phyloP scores from a whole-genome alignment of 2,113 vertebrate species.

The Sylvia atricapilla region DNA sequence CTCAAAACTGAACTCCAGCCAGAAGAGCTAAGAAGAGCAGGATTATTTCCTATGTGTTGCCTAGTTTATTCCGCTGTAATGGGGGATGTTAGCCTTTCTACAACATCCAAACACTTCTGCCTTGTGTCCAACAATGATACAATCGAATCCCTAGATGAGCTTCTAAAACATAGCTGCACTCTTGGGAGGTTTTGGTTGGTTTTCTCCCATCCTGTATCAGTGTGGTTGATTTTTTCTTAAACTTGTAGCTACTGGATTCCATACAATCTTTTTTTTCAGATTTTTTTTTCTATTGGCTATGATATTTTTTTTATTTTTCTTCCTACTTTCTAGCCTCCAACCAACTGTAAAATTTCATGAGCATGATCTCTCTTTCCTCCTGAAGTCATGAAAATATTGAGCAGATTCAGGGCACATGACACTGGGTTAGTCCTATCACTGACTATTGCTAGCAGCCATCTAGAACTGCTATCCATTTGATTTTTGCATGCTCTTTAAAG shows the following conservation, averaged over 20 bases:
- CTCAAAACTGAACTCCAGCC: background rate
- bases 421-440: background rate
- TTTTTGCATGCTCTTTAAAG: background rate
- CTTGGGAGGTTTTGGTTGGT: accelerated
- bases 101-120: background rate
- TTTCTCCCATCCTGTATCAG: accelerated
- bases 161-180: background rate
- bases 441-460: background rate
- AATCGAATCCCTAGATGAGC: background rate
- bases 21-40: background rate
- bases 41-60: background rate
- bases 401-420: background rate
- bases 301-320: background rate
- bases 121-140: background rate
- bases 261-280: background rate
- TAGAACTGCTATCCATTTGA: background rate
- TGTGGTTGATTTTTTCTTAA: background rate
- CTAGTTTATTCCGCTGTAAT: background rate
- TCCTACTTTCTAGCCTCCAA: background rate
- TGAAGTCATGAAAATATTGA: background rate
- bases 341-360: background rate
- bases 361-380: background rate
- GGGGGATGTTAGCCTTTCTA: background rate
- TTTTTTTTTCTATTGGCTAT: background rate
- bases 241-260: background rate